Conservation (phyloP, 2,888 invertebrate species). For the Coenonympha arcania region DNA sequence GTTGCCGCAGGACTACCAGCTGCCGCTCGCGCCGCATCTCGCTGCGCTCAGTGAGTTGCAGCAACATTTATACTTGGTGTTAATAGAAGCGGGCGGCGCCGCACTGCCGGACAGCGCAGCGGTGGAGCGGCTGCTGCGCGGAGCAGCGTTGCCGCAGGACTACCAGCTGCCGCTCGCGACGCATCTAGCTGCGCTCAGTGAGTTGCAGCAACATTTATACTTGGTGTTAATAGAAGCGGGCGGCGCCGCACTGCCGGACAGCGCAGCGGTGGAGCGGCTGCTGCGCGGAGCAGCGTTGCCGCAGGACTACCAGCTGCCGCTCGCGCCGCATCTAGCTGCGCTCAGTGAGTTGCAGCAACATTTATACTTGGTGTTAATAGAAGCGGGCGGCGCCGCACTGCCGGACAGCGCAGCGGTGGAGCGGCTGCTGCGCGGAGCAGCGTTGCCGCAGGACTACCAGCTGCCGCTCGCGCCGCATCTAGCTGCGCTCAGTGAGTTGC, state of each 20-base stretch:
- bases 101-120: slow-evolving; percentile 66
- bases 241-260: slow-evolving; percentile 58
- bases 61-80: too few species aligned
- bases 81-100: slow-evolving; percentile 51
- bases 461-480: slow-evolving; percentile 66
- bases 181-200: slow-evolving; percentile 70
- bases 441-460: slow-evolving; percentile 68
- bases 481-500: slow-evolving; percentile 68
- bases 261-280: slow-evolving; percentile 67
- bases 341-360: slow-evolving; percentile 59
- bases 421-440: slow-evolving; percentile 62
- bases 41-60: slow-evolving; percentile 68
- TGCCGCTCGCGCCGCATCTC: slow-evolving; percentile 66
- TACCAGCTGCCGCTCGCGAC: slow-evolving; percentile 68
- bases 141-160: slow-evolving; percentile 64
- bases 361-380: too few species aligned
- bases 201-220: slow-evolving; percentile 40
- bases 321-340: slow-evolving; percentile 68
- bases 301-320: slow-evolving; percentile 68
- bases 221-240: slow-evolving; percentile 54
- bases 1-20: slow-evolving; percentile 66
- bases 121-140: slow-evolving; percentile 64
- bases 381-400: slow-evolving; percentile 55
- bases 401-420: slow-evolving; percentile 69
- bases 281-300: slow-evolving; percentile 62